phyloP scores from a whole-genome alignment of 2,888 invertebrate genomes.

The Meteorus colon region DNA sequence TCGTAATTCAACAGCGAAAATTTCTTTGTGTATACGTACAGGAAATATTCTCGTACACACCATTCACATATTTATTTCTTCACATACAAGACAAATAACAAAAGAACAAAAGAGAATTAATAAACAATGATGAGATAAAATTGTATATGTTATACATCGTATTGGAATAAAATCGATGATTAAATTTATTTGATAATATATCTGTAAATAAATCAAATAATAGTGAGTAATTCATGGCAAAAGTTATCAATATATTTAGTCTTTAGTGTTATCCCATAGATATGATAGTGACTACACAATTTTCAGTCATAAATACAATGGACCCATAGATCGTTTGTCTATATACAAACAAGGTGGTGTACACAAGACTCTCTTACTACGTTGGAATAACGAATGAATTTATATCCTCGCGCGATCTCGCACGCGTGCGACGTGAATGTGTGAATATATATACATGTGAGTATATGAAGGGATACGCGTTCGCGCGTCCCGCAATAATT shows the following conservation, averaged over 20 bases:
- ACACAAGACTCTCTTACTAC: neutral
- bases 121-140: too few relatives aligned
- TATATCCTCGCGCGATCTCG: conserved; percentile 30
- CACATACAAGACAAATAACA: too few relatives aligned
- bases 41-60: neutral
- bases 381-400: conserved; percentile 25
- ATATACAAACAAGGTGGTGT: conserved; percentile 13
- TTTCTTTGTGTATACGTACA: conserved; percentile 6
- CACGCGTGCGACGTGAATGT: conserved; percentile 8
- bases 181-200: neutral
- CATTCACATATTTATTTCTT: too few relatives aligned
- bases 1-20: conserved; percentile 23
- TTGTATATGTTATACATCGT: neutral
- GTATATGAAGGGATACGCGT: conserved; percentile 11
- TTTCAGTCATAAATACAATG: conserved; percentile 1
- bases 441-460: neutral
- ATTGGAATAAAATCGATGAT: neutral
- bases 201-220: neutral
- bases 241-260: neutral
- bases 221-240: neutral
- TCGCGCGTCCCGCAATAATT: conserved; percentile 26
- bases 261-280: neutral
- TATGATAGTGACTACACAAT: neutral
- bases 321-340: neutral
- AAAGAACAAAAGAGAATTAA: too few relatives aligned